Evolutionary conservation across 2,888 invertebrate genomes (phyloP), one percentile per base, ranked within the genome.

Genomic region (Ichneumoninae sp.): DNA sequence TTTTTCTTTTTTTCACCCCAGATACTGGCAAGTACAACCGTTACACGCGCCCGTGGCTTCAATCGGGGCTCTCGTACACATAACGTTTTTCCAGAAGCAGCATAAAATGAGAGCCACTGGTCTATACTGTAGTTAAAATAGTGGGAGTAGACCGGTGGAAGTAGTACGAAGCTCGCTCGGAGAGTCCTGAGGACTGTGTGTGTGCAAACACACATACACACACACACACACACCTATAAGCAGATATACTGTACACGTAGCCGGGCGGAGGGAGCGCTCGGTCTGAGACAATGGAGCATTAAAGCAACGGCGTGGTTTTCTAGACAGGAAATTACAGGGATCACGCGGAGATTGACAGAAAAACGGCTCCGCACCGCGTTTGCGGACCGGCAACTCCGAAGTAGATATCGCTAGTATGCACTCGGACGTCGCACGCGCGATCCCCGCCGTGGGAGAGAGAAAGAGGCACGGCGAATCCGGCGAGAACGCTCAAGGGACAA

Each of bases 271-370:
- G 88, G 87, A 85, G 82, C 82, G 86, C 79, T 85, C 83, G 80
- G 54, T 85, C 89, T 91, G 93, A 93, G 92, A 93, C 93, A 93
- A 93, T 93, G 92, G 93, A 92, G 92, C 93, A 93, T 93, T 93
- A 93, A 92, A 92, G 91, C 90, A 89, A 89, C 90, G 91, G 91
- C 92, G 91, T 89, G 91, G 91, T 93, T 92, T 91, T 93, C 92
- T 92, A 91, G 93, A 93, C 93, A 93, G 93, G 92, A 93, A 93
- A 93, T 93, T 93, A 93, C 93, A 93, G 93, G 93, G 92, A 93
- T 93, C 93, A 91, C 92, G 90, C 90, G 90, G 90, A 93, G 92
- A 93, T 93, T 93, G 93, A 93, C 93, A 93, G 93, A 93, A 93
- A 93, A 93, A 93, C 91, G 91, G 90, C 90, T 89, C 89, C 80